Percentiles rank a stretch among this genome's conserved stretches.
These are phyloP conservation scores for Vireo griseus DNA, from an alignment of 2,797 vertebrate species.

Conservation along the genomic window DNA sequence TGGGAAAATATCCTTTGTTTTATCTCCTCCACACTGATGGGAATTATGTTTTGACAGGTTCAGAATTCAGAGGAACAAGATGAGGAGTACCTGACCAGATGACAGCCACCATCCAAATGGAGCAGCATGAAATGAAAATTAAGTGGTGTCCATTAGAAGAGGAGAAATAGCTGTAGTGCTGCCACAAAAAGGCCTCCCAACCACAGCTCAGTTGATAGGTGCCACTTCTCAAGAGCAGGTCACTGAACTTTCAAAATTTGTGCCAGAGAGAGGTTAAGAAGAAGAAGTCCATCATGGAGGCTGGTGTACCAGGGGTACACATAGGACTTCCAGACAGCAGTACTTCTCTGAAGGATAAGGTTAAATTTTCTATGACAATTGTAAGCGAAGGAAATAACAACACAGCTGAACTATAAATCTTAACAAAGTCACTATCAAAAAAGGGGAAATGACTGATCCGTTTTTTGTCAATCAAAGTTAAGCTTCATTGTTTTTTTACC, in stretches of 20 bases:
- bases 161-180: not conserved
- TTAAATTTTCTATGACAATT: not conserved
- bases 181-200: not conserved
- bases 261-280: not conserved
- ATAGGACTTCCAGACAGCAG: not conserved
- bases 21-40: not conserved
- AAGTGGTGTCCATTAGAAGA: not conserved
- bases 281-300: not conserved
- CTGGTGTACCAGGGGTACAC: not conserved
- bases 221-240: not conserved
- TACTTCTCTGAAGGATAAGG: not conserved
- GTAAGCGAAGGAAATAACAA: not conserved
- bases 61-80: not conserved
- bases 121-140: not conserved
- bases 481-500: slow-evolving; percentile 7
- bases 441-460: not conserved
- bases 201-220: not conserved
- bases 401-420: not conserved
- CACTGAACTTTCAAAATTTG: not conserved
- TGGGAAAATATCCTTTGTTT: not conserved
- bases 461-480: slow-evolving; percentile 46
- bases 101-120: not conserved
- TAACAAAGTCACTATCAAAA: not conserved
- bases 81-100: not conserved
- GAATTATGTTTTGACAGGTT: not conserved